Base-by-base conservation (phyloP, 1,140 invertebrate genomes). In the Pachypsylla venusta region DNA sequence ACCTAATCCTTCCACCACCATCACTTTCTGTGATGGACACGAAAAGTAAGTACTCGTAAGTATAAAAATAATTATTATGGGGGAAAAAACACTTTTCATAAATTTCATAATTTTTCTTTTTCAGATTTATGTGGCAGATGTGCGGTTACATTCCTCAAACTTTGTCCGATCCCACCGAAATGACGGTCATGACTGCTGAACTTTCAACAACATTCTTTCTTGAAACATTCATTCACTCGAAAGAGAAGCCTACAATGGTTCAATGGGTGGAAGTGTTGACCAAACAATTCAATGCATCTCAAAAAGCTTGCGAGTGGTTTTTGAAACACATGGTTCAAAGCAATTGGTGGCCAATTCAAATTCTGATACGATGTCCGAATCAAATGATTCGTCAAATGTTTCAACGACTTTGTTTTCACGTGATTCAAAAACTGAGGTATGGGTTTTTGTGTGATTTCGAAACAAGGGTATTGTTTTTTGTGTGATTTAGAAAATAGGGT, bases 211-310 rank as follows among this genome's bases (percentile, higher is more conserved):
- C 89, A 0, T 97, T 97, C 73, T 93, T 96, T 63, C 84, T 96
- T 58, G 93, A 96, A 74, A 95, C 91, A 0, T 90, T 95, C 64
- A 95, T 97, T 70, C 92, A 96, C 71, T 89, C 92, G 19, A 95
- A 95, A 73, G 93, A 97, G 73, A 95, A 95, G 80, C 91, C 92
- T 10, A 95, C 90, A 0, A 93, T 95, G 87, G 85, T 94, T 10
- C 89, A 93, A 61, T 96, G 92, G 92, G 90, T 95, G 24, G 93
- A 96, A 70, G 71, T 94, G 27, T 76, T 95, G 3, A 95, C 90
- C 1, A 95, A 95, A 69, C 91, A 94, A 69, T 93, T 95, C 67
- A 93, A 92, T 70, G 81, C 85, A 19, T 93, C 88, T n/a, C 81
- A 84, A 57, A 22, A 22, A 57, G 89, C 91, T 0, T 92, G 90